phyloP scores from a whole-genome alignment of 1,140 invertebrate species.

The Macrosteles quadrilineatus region DNA sequence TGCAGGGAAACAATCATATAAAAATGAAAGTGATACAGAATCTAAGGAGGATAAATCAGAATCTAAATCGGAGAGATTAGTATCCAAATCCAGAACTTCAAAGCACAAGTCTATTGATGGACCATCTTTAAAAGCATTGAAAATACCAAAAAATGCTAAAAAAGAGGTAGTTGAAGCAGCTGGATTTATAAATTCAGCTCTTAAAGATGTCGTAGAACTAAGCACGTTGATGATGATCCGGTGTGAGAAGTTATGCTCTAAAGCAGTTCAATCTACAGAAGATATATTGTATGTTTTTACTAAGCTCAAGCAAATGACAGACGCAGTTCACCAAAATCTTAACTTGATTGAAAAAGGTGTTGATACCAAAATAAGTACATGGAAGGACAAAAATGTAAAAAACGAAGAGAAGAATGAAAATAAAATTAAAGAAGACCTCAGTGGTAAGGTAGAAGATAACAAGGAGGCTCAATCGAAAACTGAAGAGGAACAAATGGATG shows the following conservation, averaged over 20 bases:
- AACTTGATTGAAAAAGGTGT: background rate
- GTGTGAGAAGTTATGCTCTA: slow-evolving; percentile 4
- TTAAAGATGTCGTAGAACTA: background rate
- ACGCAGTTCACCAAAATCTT: background rate
- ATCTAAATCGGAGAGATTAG: background rate
- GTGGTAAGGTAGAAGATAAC: background rate
- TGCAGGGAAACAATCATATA: background rate
- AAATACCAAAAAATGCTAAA: background rate
- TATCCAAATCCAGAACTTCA: background rate
- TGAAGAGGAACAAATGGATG: slow-evolving; percentile 1
- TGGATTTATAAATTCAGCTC: background rate
- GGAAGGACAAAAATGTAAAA: background rate
- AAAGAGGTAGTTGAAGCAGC: background rate
- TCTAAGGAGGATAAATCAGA: background rate
- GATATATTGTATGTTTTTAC: background rate
- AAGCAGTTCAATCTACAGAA: background rate
- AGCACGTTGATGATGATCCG: background rate
- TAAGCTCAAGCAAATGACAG: background rate
- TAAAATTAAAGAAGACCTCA: background rate
- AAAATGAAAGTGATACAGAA: background rate
- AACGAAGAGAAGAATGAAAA: background rate
- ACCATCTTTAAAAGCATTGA: background rate
- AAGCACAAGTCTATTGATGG: too few relatives aligned
- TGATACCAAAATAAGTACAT: background rate
- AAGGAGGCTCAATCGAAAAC: background rate